Evolutionary conservation across 2,113 vertebrate species (phyloP).

Genomic region (Elaphurus davidianus): DNA sequence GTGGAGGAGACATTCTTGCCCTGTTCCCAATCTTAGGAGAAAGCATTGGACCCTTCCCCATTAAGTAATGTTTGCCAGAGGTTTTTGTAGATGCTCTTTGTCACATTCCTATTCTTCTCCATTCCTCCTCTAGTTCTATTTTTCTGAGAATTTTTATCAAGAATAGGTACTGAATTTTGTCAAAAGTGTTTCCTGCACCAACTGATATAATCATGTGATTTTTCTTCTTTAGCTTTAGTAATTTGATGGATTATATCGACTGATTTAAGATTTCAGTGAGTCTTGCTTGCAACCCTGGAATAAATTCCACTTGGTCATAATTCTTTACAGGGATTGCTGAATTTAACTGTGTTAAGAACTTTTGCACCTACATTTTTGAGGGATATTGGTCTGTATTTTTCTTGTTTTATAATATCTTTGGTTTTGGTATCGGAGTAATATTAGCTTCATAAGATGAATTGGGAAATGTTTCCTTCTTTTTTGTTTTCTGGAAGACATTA

Average conservation of each 20-base stretch:
- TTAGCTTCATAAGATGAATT: background rate
- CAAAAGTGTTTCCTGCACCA: background rate
- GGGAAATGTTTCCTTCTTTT: background rate
- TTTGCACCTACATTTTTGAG: background rate
- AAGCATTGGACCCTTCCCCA: background rate
- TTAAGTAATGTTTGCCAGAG: background rate
- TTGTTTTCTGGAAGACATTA: background rate
- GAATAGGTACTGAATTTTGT: background rate
- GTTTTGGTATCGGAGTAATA: background rate
- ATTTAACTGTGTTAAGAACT: background rate
- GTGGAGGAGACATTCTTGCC: background rate
- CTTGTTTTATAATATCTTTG: background rate
- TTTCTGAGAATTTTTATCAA: background rate
- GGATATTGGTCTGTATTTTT: background rate
- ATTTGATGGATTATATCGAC: background rate
- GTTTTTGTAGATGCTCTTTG: background rate
- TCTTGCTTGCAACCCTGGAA: background rate
- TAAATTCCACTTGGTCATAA: background rate
- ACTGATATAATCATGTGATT: background rate
- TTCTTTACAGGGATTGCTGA: background rate
- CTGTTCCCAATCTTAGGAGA: background rate
- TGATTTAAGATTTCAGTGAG: background rate
- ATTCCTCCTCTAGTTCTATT: background rate
- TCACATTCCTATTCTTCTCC: background rate
- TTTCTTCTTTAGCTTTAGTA: background rate